Base-by-base conservation (phyloP, 2,888 invertebrate genomes). In the Rapana venosa region DNA sequence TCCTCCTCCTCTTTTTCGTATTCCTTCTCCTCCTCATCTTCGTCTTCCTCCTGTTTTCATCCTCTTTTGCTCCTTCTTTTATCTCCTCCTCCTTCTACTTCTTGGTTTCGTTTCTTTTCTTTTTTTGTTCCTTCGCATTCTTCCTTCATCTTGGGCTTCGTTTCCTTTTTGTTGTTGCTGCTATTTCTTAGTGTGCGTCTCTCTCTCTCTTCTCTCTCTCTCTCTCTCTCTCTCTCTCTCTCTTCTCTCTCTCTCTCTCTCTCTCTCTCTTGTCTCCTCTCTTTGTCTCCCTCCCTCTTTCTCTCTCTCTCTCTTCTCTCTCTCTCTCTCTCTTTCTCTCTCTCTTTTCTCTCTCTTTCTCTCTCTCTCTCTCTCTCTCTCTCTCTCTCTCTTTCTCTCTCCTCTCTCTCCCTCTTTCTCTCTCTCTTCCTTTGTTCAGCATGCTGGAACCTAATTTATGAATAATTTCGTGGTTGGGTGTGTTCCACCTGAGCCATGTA, bases 281-380 rank as follows among this genome's bases (percentile, higher is more conserved):
- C 11, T 35, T 4, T 8, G 22, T n/a, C 26, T n/a, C 15, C 17
- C n/a, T 79, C n/a, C 13, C 11, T 26, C 35, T 15, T 35, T 32
- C 6, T 32, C 2, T 32, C 17, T 32, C 79, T 32, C 13, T 32
- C 26, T 32, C 32, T 17, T 79, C 79, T 79, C 35, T 35, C 79
- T 79, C 35, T 79, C 79, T 35, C 35, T 6, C 2, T 47, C 86
- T 66, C 74, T 84, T 15, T 86, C 86, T 84, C 35, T 30, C 20
- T 70, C 1, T 85, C 36, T 74, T 35, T 66, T 61, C 56, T 58
- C 56, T 47, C 58, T 84, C 58, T 84, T 36, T 84, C 83, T 47
- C 66, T 84, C 66, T 84, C 84, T 70, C 36, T 56, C 83, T 83
- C 30, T 70, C n/a, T 84, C 66, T 89, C 66, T 36, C 36, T 66